These are phyloP conservation scores for Mimachlamys varia DNA, from an alignment of 2,888 invertebrate species.

Conservation along the genomic window DNA sequence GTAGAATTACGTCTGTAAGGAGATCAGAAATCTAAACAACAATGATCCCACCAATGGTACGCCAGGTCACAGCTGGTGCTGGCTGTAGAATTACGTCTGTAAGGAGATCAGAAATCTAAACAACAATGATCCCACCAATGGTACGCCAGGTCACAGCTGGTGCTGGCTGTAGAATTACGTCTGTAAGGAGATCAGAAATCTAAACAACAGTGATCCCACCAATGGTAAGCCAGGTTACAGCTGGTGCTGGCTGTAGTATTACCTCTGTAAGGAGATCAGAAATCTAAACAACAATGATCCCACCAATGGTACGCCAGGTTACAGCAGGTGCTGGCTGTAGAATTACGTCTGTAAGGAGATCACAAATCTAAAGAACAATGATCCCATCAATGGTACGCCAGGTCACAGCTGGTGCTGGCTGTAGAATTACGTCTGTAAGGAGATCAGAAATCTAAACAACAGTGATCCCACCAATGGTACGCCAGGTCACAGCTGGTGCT, in stretches of 20 bases:
- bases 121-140: constrained; percentile 90
- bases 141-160: constrained; percentile 92
- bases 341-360: constrained; percentile 60
- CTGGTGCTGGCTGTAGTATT: constrained; percentile 86
- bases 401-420: constrained; percentile 90
- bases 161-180: constrained; percentile 83
- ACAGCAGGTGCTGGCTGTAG: constrained; percentile 88
- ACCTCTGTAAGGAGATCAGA: constrained; percentile 58
- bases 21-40: constrained; percentile 71
- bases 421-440: constrained; percentile 65
- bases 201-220: constrained; percentile 90
- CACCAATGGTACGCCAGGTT: constrained; percentile 91
- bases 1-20: constrained; percentile 65
- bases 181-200: constrained; percentile 49
- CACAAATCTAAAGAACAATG: constrained; percentile 82
- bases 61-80: constrained; percentile 90
- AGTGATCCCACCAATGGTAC: constrained; percentile 90
- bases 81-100: constrained; percentile 82
- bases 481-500: constrained; percentile 90
- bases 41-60: constrained; percentile 90
- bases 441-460: constrained; percentile 71
- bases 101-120: not conserved
- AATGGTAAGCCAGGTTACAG: constrained; percentile 90
- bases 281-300: constrained; percentile 85
- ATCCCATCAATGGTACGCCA: constrained; percentile 91